Evolutionary conservation across 2,888 invertebrate species (phyloP).

Genomic region (Drosophila atroscutellata): DNA sequence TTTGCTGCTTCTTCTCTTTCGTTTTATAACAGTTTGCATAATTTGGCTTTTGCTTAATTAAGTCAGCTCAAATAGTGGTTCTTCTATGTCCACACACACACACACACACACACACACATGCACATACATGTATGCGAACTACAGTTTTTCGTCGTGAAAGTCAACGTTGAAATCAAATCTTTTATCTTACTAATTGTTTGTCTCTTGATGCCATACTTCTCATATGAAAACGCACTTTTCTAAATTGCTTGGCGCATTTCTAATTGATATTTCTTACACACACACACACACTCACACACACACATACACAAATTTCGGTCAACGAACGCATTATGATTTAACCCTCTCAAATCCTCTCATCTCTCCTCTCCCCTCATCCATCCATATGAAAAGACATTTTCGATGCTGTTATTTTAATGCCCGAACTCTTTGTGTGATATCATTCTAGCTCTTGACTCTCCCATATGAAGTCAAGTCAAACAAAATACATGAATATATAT

Average conservation of each 20-base stretch:
- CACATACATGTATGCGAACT: conserved; percentile 1
- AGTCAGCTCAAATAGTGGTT: conserved; percentile 32
- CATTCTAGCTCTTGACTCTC: conserved; percentile 11
- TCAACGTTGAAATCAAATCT: conserved; percentile 19
- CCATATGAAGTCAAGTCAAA: conserved; percentile 17
- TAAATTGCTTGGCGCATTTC: conserved; percentile 55
- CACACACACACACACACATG: no score
- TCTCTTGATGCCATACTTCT: conserved; percentile 36
- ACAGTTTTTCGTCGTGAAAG: conserved; percentile 64
- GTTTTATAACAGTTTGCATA: conserved; percentile 41
- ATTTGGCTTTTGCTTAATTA: conserved; percentile 43
- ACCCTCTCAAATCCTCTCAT: conserved; percentile 3
- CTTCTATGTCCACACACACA: neutral
- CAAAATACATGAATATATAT: conserved; percentile 13
- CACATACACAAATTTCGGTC: conserved; percentile 51
- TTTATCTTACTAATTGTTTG: conserved; percentile 37
- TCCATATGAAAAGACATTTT: neutral
- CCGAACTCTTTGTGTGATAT: conserved; percentile 8
- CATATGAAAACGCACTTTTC: conserved; percentile 51
- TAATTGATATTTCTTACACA: conserved; percentile 75
- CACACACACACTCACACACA: conserved; percentile 38
- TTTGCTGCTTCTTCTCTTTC: conserved; percentile 7
- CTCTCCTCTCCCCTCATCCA: neutral
- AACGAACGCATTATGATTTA: conserved; percentile 69
- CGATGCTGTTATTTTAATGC: conserved; percentile 21